Evolutionary conservation across 2,797 vertebrate genomes (phyloP).

Genomic region (Hemibagrus guttatus): DNA sequence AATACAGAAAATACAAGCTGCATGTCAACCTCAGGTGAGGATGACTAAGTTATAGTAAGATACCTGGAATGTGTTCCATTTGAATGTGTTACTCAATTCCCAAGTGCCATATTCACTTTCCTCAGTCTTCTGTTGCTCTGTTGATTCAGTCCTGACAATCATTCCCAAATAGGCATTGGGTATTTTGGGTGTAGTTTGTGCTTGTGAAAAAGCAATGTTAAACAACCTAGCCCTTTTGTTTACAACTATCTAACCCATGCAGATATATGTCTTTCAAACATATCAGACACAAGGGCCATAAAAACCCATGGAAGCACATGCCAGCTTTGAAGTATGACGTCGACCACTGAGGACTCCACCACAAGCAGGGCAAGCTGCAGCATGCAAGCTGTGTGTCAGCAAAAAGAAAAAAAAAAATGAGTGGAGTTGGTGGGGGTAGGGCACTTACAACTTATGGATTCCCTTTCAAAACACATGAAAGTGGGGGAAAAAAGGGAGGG

Average conservation of each 20-base stretch:
- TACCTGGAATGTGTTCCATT: background rate
- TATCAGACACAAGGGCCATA: constrained; percentile 68
- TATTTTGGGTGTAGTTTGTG: constrained; percentile 45
- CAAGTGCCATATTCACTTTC: background rate
- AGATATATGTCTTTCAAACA: constrained; percentile 76
- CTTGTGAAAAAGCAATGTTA: constrained; percentile 48
- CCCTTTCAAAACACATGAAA: constrained; percentile 51
- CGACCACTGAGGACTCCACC: constrained; percentile 67
- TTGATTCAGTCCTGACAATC: constrained; percentile 37
- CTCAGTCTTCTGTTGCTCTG: constrained; percentile 37
- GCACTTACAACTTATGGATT: constrained; percentile 52
- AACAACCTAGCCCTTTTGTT: constrained; percentile 67
- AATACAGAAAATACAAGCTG: too few species aligned
- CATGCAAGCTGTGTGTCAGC: constrained; percentile 68
- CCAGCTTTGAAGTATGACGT: constrained; percentile 74
- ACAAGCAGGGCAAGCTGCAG: constrained; percentile 65
- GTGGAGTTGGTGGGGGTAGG: constrained; percentile 17
- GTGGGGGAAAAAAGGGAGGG: constrained; percentile 55
- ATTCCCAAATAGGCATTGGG: constrained; percentile 24
- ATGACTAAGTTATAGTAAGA: background rate
- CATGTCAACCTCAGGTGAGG: background rate
- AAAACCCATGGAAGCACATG: constrained; percentile 65
- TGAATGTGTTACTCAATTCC: background rate
- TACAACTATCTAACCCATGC: constrained; percentile 68
- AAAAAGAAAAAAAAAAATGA: constrained; percentile 42